Evolutionary conservation across 1,140 invertebrate species (phyloP), one percentile per base, ranked within the genome.

Genomic region (Aphaenogaster rudis): DNA sequence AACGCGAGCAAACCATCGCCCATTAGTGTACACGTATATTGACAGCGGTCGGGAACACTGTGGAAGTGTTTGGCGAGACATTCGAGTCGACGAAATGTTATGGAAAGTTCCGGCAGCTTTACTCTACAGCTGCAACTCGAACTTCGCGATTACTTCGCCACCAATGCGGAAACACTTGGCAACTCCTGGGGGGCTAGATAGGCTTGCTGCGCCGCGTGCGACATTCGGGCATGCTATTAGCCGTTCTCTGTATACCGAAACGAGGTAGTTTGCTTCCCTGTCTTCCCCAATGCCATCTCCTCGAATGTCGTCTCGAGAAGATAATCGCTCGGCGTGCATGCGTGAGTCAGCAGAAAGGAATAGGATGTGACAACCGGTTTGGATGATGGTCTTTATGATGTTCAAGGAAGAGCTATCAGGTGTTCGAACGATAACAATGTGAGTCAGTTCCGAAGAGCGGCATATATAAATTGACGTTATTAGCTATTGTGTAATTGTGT

Each of bases 121-220:
- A 11, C 50, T 78, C 66, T 36, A 61, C 72, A 67, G 64, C 57
- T 78, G 77, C 57, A 28, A 59, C 45, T 52, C 72, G 42, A 82
- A 82, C 28, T 61, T 85, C 2, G 57, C 66, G 54, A 57, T 79
- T 72, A 87, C 72, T 78, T 59, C 48, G 11, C 33, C n/a, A 54
- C 63, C 59, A 71, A 90, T 87, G 86, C 76, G 64, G 67, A 85
- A 88, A 88, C 79, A 85, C 54, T 85, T 59, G 84, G 45, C 48
- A 84, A 90, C 66, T 85, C 33, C 71, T 69, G 39, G 57, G 59
- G 33, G 39, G 72, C 36, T 59, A 76, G 72, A 71, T 50, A 69
- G 39, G 17, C 59, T 61, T n/a, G 52, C 59, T 33, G 36, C 33
- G n/a, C 45, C 69, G 54, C 36, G 54, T 63, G 59, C n/a, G 77